Evolutionary conservation across 2,888 invertebrate species (phyloP), one percentile per base, ranked within the genome.

Genomic region (Calameuta idolon): DNA sequence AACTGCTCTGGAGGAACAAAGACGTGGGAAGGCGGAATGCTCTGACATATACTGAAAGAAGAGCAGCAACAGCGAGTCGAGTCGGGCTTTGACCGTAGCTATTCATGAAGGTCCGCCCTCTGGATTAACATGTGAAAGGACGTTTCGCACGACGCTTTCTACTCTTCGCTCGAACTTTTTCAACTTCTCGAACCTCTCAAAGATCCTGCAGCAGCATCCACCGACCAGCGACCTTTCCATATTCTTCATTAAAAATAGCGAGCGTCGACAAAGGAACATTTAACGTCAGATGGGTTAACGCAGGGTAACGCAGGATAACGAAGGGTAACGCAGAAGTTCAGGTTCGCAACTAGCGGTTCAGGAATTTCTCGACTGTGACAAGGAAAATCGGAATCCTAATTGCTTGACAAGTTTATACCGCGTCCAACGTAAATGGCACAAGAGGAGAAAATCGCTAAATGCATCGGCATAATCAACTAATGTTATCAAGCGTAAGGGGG

Each of bases 101-200:
- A 90, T 91, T 90, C 90, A 89, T 89, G 89, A 89, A 88, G 87
- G 86, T 84, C 86, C 84, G 87, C 84, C 86, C 86, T 87, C 82
- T 84, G 87, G 87, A 90, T 90, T 90, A 90, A 89, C 90, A 90
- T 90, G 90, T 90, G 90, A 90, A 90, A 91, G 90, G 90, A 89
- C 89, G 88, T 88, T 89, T 89, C 88, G 87, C 87, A 84, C 88
- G 83, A 85, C 85, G 86, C 86, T 88, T 86, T 86, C 85, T 85
- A 84, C 83, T 83, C 81, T 80, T 81, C 81, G 76, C 69, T 75
- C 15, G 40, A 40, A 40, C 79, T 81, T 79, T 80, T 74, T 69
- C 73, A 69, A 68, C 79, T 34, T 79, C 69, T 69, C 69, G 69
- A 69, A 68, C 40, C 30, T 34, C 69, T 74, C 11, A 30, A 69